A percentile compares a stretch with the other conserved stretches of the same genome.
phyloP scores from a whole-genome alignment of 2,113 vertebrate genomes.

The Clarias magur region DNA sequence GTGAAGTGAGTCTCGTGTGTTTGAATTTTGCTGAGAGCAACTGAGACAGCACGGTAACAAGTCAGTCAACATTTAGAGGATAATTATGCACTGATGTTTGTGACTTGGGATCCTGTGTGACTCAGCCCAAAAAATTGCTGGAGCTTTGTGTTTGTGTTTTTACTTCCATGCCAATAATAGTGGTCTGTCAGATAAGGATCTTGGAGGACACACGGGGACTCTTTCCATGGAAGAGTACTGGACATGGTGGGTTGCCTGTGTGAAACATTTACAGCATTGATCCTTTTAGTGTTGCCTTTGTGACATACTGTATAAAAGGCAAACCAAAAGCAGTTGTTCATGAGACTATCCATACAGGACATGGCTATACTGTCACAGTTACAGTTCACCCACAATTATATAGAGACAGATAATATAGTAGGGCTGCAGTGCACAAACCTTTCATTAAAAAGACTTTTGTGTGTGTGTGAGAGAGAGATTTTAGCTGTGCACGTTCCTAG shows the following conservation, averaged over 20 bases:
- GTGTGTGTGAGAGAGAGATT: not conserved
- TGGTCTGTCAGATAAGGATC: not conserved
- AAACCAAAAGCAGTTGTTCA: not conserved
- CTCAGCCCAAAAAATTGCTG: not conserved
- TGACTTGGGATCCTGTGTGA: not conserved
- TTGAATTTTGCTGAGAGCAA: not conserved
- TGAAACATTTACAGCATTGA: not conserved
- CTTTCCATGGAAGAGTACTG: not conserved
- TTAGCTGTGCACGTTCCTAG: not conserved
- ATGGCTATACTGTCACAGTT: not conserved
- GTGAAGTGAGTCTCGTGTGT: too few relatives aligned
- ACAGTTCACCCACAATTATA: not conserved
- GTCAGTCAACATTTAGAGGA: not conserved
- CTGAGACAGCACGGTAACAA: not conserved
- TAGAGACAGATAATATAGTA: not conserved
- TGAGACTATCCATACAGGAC: not conserved
- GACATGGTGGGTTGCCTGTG: not conserved
- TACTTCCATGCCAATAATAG: not conserved
- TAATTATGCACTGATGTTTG: not conserved
- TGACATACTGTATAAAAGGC: not conserved
- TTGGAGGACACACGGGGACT: not conserved
- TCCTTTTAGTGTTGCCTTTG: not conserved
- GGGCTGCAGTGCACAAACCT: not conserved
- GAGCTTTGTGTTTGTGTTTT: not conserved
- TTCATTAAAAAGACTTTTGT: not conserved